Base-by-base conservation (phyloP, 2,113 vertebrate species). In the Platanista minor region DNA sequence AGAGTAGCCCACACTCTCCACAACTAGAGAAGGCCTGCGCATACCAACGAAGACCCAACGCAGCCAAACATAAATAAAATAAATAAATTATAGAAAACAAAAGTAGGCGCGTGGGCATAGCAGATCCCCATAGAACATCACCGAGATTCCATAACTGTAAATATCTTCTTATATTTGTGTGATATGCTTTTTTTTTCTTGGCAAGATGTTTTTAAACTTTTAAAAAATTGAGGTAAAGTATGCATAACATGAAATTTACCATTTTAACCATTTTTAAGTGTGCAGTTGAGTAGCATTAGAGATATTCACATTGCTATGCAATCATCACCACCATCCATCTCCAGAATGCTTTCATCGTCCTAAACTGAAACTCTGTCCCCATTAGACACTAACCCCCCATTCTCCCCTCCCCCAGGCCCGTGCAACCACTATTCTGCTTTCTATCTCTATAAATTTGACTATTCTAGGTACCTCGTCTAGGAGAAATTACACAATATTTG, bases 361-460 rank as follows among this genome's bases (percentile, higher is more conserved):
- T 33, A 11, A 52, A 14, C 8, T 36, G 82, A 43, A n/a, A 23
- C 39, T 31, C 59, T 41, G 25, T 49, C 80, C 67, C 49, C 39
- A 4, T 15, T 11, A 25, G 54, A 8, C 31, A 5, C 43, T 0
- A 27, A 21, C 27, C 33, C 12, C 11, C 14, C 39, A 1, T 14
- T 27, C 33, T n/a, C 4, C 0, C 14, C 18, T 21, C 20, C n/a
- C 57, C 62, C 10, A 2, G 9, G 6, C 11, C 61, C 27, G 8
- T 20, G 80, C 23, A 49, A 21, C 64, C 17, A 5, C 27, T 5
- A 25, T 62, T 25, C 29, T 57, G 15, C 18, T 12, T 33, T 59
- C 62, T 74, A 41, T 36, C 31, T 7, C 62, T 39, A 9, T 52
- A 52, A 43, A 39, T 43, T 18, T 66, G 46, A 57, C 57, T 23